These are phyloP conservation scores for Cyclura pinguis DNA, from an alignment of 2,797 vertebrate genomes.

Conservation along the genomic window DNA sequence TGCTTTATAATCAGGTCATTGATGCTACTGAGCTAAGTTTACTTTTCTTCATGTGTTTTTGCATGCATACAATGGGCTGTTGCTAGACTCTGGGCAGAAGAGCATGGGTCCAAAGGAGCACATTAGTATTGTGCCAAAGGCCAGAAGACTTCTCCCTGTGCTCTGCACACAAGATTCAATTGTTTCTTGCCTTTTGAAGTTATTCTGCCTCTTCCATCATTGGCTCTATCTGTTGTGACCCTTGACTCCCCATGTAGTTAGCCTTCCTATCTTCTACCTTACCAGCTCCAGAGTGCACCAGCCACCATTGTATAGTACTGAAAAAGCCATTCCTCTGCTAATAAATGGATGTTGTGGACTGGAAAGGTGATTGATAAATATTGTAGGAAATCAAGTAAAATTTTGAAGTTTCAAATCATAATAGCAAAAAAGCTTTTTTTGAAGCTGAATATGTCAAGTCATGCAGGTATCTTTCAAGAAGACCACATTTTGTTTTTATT, in stretches of 20 bases:
- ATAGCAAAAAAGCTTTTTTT: not conserved
- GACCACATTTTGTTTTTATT: not conserved
- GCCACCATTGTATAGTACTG: not conserved
- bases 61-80: not conserved
- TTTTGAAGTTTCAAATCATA: not conserved
- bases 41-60: not conserved
- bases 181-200: not conserved
- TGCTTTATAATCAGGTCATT: not conserved
- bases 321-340: not conserved
- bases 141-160: not conserved
- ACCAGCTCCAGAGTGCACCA: not conserved
- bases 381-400: not conserved
- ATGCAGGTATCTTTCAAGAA: not conserved
- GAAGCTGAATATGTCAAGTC: too few species aligned
- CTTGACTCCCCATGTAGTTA: not conserved
- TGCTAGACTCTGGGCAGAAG: not conserved
- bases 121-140: not conserved
- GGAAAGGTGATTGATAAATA: not conserved
- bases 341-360: not conserved
- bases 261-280: not conserved
- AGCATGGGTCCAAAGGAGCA: not conserved
- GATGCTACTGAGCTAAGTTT: not conserved
- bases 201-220: not conserved
- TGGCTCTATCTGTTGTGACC: not conserved
- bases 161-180: not conserved